A percentile compares a stretch with the other conserved stretches of the same genome.
Evolutionary conservation across 2,113 vertebrate genomes (phyloP).

Genomic region (Nothocercus julius): DNA sequence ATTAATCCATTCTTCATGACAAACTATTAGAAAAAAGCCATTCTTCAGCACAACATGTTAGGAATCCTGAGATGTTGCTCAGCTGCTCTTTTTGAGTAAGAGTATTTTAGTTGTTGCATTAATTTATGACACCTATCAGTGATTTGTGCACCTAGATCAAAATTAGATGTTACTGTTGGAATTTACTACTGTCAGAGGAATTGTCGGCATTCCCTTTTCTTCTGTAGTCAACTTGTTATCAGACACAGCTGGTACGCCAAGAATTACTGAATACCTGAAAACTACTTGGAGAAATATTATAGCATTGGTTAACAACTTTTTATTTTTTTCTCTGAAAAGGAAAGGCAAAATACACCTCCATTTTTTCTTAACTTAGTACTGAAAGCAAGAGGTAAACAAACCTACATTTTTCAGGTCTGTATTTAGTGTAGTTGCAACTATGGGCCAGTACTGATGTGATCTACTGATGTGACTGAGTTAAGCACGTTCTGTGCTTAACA

Average conservation of each 20-base stretch:
- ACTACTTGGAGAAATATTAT: background rate
- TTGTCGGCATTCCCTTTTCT: accelerated
- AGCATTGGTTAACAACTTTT: background rate
- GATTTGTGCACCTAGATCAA: background rate
- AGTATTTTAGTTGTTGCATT: accelerated
- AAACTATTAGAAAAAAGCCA: background rate
- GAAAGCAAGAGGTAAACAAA: background rate
- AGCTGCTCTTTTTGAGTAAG: background rate
- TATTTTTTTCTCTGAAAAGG: background rate
- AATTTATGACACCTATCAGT: background rate
- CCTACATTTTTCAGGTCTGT: background rate
- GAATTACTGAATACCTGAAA: background rate
- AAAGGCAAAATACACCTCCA: background rate
- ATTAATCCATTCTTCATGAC: background rate
- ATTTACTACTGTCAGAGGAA: background rate
- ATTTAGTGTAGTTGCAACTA: background rate
- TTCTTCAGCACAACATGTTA: background rate
- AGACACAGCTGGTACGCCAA: background rate
- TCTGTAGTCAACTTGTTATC: background rate
- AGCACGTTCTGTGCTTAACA: no score
- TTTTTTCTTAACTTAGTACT: background rate
- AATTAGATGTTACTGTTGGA: background rate
- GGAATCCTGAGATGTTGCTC: background rate
- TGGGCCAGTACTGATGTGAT: background rate
- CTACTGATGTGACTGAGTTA: background rate